A percentile compares a stretch with the other conserved stretches of the same genome.
Conservation (phyloP, 2,113 vertebrate genomes). For the Oreocharis arfaki region DNA sequence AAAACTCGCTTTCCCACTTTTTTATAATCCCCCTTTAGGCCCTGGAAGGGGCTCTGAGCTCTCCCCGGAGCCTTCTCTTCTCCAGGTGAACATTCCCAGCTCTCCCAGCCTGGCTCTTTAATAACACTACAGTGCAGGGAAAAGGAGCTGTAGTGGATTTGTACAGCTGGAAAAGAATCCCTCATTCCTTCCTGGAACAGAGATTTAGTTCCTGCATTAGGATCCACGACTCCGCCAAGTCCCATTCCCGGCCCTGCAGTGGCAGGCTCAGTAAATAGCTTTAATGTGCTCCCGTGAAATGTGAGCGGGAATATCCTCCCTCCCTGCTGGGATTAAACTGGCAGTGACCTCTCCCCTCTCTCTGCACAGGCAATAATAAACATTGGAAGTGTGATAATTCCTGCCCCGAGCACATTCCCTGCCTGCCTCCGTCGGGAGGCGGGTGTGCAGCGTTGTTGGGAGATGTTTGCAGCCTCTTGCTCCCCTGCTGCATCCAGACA, state of each 20-base stretch:
- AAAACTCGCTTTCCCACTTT: neutral
- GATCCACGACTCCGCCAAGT: neutral
- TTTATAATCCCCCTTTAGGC: neutral
- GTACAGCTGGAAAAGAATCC: neutral
- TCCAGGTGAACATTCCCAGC: neutral
- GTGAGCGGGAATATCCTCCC: neutral
- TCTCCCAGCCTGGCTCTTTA: neutral
- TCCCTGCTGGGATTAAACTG: neutral
- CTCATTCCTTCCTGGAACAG: accelerated
- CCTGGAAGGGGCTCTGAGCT: neutral
- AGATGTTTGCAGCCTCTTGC: neutral
- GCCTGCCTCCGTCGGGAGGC: no score
- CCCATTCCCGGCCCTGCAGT: neutral
- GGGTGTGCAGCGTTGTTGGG: accelerated
- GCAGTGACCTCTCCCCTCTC: neutral
- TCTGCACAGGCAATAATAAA: neutral
- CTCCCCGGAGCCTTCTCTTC: neutral
- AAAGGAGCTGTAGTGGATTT: neutral
- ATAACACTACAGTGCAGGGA: neutral
- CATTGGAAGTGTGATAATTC: accelerated
- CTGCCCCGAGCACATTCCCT: neutral
- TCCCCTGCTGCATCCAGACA: neutral
- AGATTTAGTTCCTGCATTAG: neutral
- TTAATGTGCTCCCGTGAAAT: neutral
- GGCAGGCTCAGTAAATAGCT: neutral